Conservation (phyloP, 1,140 invertebrate genomes). For the Saxidomus purpurata region DNA sequence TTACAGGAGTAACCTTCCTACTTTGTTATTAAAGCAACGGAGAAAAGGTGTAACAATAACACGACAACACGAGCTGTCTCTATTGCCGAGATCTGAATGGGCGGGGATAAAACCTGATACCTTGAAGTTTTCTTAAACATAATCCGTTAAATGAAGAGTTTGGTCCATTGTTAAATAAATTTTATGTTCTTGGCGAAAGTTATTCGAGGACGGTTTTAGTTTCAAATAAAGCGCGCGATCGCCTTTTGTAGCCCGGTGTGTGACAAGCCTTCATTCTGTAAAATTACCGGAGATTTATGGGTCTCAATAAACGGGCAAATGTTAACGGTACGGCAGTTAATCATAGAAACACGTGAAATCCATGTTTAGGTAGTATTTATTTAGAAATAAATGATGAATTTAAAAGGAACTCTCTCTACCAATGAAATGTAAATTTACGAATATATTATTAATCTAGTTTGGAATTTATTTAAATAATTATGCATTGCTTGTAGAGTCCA, state of each 20-base stretch:
- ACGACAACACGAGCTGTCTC: slow-evolving; percentile 4
- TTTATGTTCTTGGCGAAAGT: slow-evolving; percentile 56
- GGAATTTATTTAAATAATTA: no score
- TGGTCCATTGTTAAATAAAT: slow-evolving; percentile 59
- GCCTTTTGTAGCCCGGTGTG: slow-evolving; percentile 41
- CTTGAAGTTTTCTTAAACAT: slow-evolving; percentile 9
- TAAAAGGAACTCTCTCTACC: neutral
- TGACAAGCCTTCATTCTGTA: slow-evolving; percentile 52
- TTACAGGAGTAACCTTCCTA: slow-evolving; percentile 15
- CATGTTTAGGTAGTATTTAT: slow-evolving; percentile 23
- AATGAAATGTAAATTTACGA: no score
- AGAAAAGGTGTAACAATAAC: slow-evolving; percentile 23
- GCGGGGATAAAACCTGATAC: slow-evolving; percentile 31
- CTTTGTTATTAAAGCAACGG: slow-evolving; percentile 50
- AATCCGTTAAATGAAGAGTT: slow-evolving; percentile 42
- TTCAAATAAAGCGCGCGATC: slow-evolving; percentile 42
- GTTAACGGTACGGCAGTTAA: slow-evolving; percentile 54
- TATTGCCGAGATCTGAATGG: neutral
- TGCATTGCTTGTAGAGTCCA: no score
- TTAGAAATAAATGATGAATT: slow-evolving; percentile 8
- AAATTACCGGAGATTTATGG: slow-evolving; percentile 62
- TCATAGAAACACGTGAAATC: slow-evolving; percentile 37
- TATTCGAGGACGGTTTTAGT: slow-evolving; percentile 36
- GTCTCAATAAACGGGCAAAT: neutral
- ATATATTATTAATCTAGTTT: no score